Conservation (phyloP, 2,888 invertebrate genomes). For the Mactromeris polynyma region DNA sequence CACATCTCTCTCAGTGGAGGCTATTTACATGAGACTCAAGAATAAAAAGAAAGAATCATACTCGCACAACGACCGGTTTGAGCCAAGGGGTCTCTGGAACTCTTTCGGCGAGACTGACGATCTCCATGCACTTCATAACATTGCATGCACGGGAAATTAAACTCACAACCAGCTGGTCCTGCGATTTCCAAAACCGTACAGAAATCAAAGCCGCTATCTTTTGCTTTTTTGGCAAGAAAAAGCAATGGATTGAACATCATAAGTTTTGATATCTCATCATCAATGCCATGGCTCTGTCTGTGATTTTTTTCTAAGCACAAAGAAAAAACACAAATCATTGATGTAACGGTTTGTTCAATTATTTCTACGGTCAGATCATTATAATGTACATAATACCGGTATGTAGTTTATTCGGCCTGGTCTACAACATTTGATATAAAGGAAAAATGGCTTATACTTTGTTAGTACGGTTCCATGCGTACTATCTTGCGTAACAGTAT, state of each 20-base stretch:
- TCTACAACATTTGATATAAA: neutral
- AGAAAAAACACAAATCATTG: neutral
- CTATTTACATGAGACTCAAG: too few relatives aligned
- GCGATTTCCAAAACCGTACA: neutral
- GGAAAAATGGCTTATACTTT: neutral
- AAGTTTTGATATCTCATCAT: neutral
- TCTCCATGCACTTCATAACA: slow-evolving; percentile 30
- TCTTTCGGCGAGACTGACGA: neutral
- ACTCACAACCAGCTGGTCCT: neutral
- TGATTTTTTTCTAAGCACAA: neutral
- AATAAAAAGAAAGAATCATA: neutral
- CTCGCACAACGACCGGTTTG: neutral
- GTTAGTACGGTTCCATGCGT: too few relatives aligned
- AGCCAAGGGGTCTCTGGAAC: neutral
- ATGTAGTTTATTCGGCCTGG: too few relatives aligned
- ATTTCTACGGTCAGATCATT: too few relatives aligned
- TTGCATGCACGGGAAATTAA: slow-evolving; percentile 50
- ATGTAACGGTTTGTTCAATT: too few relatives aligned
- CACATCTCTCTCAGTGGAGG: too few relatives aligned
- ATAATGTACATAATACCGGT: too few relatives aligned
- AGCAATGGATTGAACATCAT: slow-evolving; percentile 21
- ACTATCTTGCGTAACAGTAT: too few relatives aligned
- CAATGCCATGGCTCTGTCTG: neutral
- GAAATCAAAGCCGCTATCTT: slow-evolving; percentile 17
- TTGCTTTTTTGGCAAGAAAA: neutral